Percentiles rank a stretch among this genome's conserved stretches.
phyloP scores from a whole-genome alignment of 2,797 vertebrate species.

The Schizothorax lantsangensis region DNA sequence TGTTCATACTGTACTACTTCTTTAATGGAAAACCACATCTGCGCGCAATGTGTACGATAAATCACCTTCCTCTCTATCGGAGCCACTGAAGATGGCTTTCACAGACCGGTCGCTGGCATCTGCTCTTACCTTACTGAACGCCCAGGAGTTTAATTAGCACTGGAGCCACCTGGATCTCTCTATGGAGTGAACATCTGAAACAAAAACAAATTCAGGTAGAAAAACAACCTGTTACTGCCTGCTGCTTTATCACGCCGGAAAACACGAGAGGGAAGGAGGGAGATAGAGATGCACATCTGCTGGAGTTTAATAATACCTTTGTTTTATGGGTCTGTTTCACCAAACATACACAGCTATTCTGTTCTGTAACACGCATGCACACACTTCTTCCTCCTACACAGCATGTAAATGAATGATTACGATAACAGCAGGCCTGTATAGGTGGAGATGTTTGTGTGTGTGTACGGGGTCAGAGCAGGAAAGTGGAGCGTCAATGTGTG shows the following conservation, averaged over 20 bases:
- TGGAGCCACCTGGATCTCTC: constrained; percentile 63
- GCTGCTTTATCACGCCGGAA: constrained; percentile 48
- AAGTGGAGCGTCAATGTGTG: constrained; percentile 29
- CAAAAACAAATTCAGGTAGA: constrained; percentile 60
- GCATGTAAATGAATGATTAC: constrained; percentile 43
- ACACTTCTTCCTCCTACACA: constrained; percentile 19
- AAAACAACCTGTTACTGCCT: constrained; percentile 62
- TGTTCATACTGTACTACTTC: constrained; percentile 31
- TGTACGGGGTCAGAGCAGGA: not conserved
- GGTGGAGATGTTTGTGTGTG: constrained; percentile 5
- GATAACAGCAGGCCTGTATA: constrained; percentile 46
- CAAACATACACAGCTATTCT: constrained; percentile 18
- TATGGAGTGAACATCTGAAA: constrained; percentile 50
- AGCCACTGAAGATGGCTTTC: constrained; percentile 46
- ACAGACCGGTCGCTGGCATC: constrained; percentile 52
- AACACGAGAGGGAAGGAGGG: constrained; percentile 28
- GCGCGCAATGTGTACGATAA: constrained; percentile 19
- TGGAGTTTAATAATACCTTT: constrained; percentile 54
- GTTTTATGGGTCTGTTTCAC: constrained; percentile 44
- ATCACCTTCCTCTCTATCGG: constrained; percentile 42
- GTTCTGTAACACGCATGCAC: constrained; percentile 18
- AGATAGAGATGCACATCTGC: constrained; percentile 49
- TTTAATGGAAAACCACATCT: constrained; percentile 45
- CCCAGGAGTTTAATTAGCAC: constrained; percentile 62
- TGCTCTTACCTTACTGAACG: constrained; percentile 52